Evolutionary conservation across 1,140 invertebrate species (phyloP).

Genomic region (Musca vetustissima): DNA sequence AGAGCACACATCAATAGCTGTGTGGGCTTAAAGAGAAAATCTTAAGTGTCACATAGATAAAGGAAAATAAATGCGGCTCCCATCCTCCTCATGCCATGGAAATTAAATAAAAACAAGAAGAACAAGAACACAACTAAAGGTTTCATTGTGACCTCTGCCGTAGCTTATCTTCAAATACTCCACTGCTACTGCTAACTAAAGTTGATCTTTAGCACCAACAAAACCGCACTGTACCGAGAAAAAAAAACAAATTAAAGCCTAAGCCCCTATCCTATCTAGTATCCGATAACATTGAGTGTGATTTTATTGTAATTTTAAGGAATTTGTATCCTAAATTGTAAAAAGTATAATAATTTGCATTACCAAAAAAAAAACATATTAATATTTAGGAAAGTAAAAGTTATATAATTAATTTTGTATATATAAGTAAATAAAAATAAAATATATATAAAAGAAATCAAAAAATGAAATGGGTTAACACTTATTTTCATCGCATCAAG

Average conservation of each 20-base stretch:
- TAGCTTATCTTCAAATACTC: too few relatives aligned
- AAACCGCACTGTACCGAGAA: not conserved
- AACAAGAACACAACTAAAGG: not conserved
- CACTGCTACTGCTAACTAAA: not conserved
- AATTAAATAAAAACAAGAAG: not conserved
- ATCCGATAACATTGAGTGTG: not conserved
- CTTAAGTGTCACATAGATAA: not conserved
- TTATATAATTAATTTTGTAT: not conserved
- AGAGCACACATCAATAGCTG: not conserved
- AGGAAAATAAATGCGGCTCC: not conserved
- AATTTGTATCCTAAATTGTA: not conserved
- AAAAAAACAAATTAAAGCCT: too few relatives aligned
- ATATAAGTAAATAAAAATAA: not conserved
- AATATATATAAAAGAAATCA: not conserved
- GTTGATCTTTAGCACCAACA: conserved; percentile 10
- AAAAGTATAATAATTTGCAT: conserved; percentile 1
- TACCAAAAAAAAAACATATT: not conserved
- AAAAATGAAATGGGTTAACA: too few relatives aligned
- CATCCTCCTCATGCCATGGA: too few relatives aligned
- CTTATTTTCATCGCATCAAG: too few relatives aligned
- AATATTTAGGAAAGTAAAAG: conserved; percentile 11
- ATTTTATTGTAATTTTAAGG: not conserved
- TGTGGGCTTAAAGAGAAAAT: too few relatives aligned
- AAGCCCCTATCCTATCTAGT: too few relatives aligned
- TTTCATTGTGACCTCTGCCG: conserved; percentile 8